phyloP scores from a whole-genome alignment of 1,140 invertebrate species.

The Agraylea sexmaculata region DNA sequence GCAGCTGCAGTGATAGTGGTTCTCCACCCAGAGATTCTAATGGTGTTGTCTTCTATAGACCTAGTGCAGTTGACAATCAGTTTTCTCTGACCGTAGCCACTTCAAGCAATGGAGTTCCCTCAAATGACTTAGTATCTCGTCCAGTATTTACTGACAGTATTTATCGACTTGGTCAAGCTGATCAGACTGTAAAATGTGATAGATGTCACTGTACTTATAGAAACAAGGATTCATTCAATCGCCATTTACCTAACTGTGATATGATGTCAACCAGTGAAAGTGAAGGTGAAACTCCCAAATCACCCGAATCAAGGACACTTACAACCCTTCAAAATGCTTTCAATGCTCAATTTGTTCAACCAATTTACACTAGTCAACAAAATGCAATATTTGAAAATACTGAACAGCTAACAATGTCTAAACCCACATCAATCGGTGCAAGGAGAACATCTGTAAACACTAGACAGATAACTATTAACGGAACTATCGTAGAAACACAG shows the following conservation, averaged over 20 bases:
- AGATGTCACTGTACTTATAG: conserved; percentile 81
- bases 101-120: conserved; percentile 31
- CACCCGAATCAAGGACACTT: conserved; percentile 39
- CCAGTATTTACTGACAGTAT: conserved; percentile 30
- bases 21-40: conserved; percentile 27
- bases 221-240: conserved; percentile 73
- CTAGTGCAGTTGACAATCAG: conserved; percentile 35
- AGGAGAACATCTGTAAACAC: conserved; percentile 39
- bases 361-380: conserved; percentile 33
- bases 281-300: conserved; percentile 46
- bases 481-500: conserved; percentile 39
- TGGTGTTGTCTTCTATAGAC: conserved; percentile 36
- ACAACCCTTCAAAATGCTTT: conserved; percentile 40
- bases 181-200: conserved; percentile 72
- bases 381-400: conserved; percentile 32
- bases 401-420: conserved; percentile 30
- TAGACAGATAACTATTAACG: conserved; percentile 40
- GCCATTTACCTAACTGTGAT: conserved; percentile 70
- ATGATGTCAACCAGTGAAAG: conserved; percentile 65
- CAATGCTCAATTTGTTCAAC: conserved; percentile 35
- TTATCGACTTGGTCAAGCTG: conserved; percentile 31
- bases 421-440: conserved; percentile 34
- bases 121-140: conserved; percentile 34
- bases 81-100: conserved; percentile 37
- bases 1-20: conserved; percentile 33